Base-by-base conservation (phyloP, 2,113 vertebrate species). In the Hiodon alosoides region DNA sequence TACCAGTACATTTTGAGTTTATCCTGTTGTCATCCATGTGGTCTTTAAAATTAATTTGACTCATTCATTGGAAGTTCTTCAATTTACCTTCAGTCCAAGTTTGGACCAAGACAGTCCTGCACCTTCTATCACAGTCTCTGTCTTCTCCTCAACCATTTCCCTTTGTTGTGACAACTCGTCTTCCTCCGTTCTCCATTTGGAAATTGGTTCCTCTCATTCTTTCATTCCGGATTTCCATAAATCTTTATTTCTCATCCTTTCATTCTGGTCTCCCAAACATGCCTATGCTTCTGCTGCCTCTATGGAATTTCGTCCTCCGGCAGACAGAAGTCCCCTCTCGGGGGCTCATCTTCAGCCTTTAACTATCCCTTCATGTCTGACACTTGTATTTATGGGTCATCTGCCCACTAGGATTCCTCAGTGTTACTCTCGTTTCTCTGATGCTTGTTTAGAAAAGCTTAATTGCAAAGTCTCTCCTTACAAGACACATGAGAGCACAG, bases 391-490 rank as follows among this genome's bases (percentile, higher is more conserved):
- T 65, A 46, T 55, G 10, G 51, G 16, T 73, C 51, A 58, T 17
- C 8, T 8, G 3, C 17, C 46, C 48, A 16, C 58, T 2, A 57
- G 8, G 13, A 58, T 75, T 67, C 46, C 11, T 75, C 53, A 75
- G 17, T 8, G 31, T 2, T n/a, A 67, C 73, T 48, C 64, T 11
- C 54, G 53, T 57, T 31, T 7, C 11, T 67, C 14, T 16, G 54
- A 48, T 59, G 64, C 65, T 75, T 75, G 51, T 58, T 7, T n/a
- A 7, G 54, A 75, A 57, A 55, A 58, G 17, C 50, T 10, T 17
- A 17, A 58, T 58, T 8, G 31, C 5, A 47, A 47, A 10, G 64
- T 10, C 14, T 16, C 46, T 53, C 52, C 53, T 71, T 53, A 16
- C 16, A 57, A 57, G 31, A 68, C 59, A 53, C 53, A 3, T 67